Conservation (phyloP, 1,140 invertebrate species). For the Calephelis nemesis region DNA sequence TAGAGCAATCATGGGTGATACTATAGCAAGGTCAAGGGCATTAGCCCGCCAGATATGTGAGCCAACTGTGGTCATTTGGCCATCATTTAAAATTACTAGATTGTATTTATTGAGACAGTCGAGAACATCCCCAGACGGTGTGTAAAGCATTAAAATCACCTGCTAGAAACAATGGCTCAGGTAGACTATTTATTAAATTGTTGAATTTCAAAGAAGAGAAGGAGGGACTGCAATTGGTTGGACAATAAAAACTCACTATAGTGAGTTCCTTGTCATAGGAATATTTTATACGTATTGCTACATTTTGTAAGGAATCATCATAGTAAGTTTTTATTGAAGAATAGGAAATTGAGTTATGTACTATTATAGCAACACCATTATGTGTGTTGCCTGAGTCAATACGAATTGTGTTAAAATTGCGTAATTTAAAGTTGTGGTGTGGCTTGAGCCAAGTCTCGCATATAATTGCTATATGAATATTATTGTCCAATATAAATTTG, state of each 20-base stretch:
- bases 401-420: conserved; percentile 1
- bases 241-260: conserved; percentile 20
- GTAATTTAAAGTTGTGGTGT: conserved; percentile 17
- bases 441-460: conserved; percentile 26
- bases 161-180: not conserved
- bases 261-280: conserved; percentile 2
- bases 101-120: not conserved
- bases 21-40: too few relatives aligned
- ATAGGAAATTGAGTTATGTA: conserved; percentile 24
- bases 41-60: too few relatives aligned
- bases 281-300: not conserved
- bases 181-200: not conserved
- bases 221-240: not conserved
- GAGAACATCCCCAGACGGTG: too few relatives aligned
- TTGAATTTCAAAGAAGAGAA: not conserved
- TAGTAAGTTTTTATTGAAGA: conserved; percentile 9
- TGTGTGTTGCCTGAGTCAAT: conserved; percentile 1
- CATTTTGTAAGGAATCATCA: conserved; percentile 26
- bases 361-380: conserved; percentile 30
- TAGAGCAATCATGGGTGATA: too few relatives aligned
- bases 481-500: conserved; percentile 22
- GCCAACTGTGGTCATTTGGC: too few relatives aligned
- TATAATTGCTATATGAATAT: conserved; percentile 28
- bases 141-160: too few relatives aligned
- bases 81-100: too few relatives aligned